A percentile compares a stretch with the other conserved stretches of the same genome.
phyloP scores from a whole-genome alignment of 2,113 vertebrate species.

The Calonectris borealis region DNA sequence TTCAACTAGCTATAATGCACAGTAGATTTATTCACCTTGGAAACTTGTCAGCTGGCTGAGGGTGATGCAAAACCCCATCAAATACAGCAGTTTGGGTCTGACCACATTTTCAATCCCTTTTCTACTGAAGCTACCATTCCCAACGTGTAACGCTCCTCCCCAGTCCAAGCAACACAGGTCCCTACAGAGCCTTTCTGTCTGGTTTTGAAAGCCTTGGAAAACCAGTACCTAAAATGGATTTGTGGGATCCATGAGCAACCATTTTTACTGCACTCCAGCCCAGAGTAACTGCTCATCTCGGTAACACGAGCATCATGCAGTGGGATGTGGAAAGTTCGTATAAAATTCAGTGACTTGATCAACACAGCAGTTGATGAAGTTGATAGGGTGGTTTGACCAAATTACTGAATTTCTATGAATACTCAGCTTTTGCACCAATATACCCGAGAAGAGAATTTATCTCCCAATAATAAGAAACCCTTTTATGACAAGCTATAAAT shows the following conservation, averaged over 20 bases:
- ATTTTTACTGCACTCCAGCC: neutral
- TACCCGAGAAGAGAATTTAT: neutral
- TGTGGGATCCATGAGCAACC: neutral
- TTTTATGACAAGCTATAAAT: neutral
- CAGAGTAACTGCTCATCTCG: neutral
- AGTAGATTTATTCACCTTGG: neutral
- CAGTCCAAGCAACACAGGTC: neutral
- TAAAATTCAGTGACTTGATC: neutral
- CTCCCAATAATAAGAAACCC: neutral
- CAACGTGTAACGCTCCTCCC: neutral
- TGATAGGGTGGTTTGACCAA: neutral
- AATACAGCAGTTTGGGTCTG: neutral
- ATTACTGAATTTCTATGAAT: neutral
- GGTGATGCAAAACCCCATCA: neutral
- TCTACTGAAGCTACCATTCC: neutral
- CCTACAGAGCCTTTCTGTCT: neutral
- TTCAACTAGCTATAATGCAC: neutral
- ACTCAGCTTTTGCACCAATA: neutral
- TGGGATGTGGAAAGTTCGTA: neutral
- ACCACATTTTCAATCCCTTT: neutral
- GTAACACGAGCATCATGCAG: fast-evolving
- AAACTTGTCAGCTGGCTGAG: neutral
- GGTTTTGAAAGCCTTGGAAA: neutral
- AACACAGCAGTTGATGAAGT: neutral
- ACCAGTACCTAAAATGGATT: neutral